Evolutionary conservation across 2,113 vertebrate genomes (phyloP), one percentile per base, ranked within the genome.

Genomic region (Chionomys nivalis): DNA sequence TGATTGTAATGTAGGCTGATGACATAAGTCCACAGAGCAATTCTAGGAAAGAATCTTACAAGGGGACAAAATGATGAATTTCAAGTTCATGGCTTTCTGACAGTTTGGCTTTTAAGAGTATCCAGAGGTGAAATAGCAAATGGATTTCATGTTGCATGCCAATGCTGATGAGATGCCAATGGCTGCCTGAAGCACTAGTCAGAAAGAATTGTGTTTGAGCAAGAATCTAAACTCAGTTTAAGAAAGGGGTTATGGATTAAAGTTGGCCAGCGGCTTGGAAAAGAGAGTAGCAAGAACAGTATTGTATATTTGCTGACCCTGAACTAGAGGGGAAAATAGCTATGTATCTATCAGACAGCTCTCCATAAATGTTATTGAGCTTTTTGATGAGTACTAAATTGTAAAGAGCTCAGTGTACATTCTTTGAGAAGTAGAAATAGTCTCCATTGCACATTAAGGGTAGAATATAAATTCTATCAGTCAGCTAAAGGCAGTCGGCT

Each of bases 31-130:
- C 90, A 93, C 90, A 94, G 91, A 42, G 81, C 33, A 86, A 58
- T 97, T 97, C 90, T 94, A 97, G 90, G 94, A 95, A 96, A 94
- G 97, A 95, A 85, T 94, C 76, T 85, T 96, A 94, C 83, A 81
- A 94, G 82, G 52, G 76, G 85, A 96, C 85, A 96, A 95, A 96
- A 95, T 94, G 88, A 96, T 91, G 87, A 47, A 94, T 95, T 96
- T 94, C 85, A 94, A 97, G 90, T 63, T 66, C 85, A 88, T 23
- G 4, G 90, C 92, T 93, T 93, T 90, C 88, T 97, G 93, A 94
- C 76, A 94, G 96, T 95, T 95, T 85, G 81, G 93, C 93, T 97
- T 93, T 96, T 97, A 95, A 94, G 93, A 96, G 52, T 96, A 79
- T 89, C 85, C 95, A 91, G 66, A 89, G 93, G 66, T 91, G 65